Percentiles rank a stretch among this genome's conserved stretches.
Conservation (phyloP, 1,140 invertebrate genomes). For the Proctacanthus coquilletti region DNA sequence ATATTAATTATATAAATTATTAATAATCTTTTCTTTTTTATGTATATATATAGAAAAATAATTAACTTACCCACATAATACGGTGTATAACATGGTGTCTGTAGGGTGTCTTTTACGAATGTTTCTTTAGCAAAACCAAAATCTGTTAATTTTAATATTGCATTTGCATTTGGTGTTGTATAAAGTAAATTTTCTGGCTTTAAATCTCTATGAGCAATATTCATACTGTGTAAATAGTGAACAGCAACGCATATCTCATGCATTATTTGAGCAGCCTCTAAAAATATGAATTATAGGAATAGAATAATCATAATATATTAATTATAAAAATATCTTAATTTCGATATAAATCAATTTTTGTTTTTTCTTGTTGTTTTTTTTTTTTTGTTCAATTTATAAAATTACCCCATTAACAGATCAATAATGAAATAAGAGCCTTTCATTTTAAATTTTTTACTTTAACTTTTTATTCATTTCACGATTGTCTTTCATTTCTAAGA, state of each 20-base stretch:
- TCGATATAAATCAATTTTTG: background rate
- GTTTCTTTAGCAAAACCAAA: conserved; percentile 99
- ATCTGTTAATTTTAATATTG: conserved; percentile 88
- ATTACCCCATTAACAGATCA: too few relatives aligned
- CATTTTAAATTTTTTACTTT: too few relatives aligned
- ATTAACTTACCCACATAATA: conserved; percentile 81
- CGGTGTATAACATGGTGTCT: conserved; percentile 96
- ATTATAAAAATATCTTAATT: too few relatives aligned
- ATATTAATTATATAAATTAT: conserved; percentile 2
- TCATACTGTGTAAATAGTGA: conserved; percentile 81
- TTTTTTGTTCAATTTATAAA: too few relatives aligned
- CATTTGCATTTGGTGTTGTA: conserved; percentile 49
- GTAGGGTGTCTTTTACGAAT: conserved; percentile 66
- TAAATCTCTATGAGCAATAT: conserved; percentile 94
- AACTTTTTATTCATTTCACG: too few relatives aligned
- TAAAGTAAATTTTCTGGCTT: conserved; percentile 88
- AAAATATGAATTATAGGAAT: background rate
- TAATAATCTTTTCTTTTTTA: too few relatives aligned
- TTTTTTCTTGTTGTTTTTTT: too few relatives aligned
- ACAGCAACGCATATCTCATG: conserved; percentile 93
- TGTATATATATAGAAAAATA: too few relatives aligned
- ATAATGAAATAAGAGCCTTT: too few relatives aligned
- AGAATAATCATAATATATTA: too few relatives aligned
- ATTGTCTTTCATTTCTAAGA: too few relatives aligned
- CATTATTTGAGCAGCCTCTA: conserved; percentile 59